Evolutionary conservation across 2,888 invertebrate genomes (phyloP), one percentile per base, ranked within the genome.

Genomic region (Apodemia zela): DNA sequence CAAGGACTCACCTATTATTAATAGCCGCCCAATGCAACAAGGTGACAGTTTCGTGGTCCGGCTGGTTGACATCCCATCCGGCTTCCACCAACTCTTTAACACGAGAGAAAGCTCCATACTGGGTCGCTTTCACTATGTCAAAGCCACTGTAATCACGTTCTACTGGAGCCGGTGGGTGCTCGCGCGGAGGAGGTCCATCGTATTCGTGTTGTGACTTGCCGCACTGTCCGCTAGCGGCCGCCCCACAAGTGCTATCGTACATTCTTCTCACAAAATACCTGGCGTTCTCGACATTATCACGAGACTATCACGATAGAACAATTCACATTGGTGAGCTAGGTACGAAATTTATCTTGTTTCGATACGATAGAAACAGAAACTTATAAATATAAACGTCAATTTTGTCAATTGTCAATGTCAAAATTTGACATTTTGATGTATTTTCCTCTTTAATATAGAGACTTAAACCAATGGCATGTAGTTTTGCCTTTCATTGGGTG

Each of bases 11-110:
- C 64, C 99, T 94, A 92, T 99, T 99, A 87, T 99, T 99, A 79
- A 99, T 99, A 18, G 99, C 97, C 47, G 99, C 99, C 99, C 99
- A 99, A 84, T 99, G 99, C n/a, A 99, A 92, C 61, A 99, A 89
- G 2, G 98, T 98, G 63, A 99, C 99, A 60, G 98, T 98, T 86
- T 99, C 99, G 71, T 94, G 93, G 85, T 99, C 99, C 59, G 98
- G 96, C 79, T 97, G 95, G 85, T 99, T 99, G 15, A 99, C 98
- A 90, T 98, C 97, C 89, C 96, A 96, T 1, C 99, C 99, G 49
- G 95, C 95, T 77, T 99, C 98, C 5, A 99, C 94, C 38, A 99
- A 92, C 84, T 98, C 97, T 71, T 96, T 93, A 79, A 95, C 94
- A 85, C 96, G 93, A 78, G 94, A 94, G 79, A 97, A 93, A 7